Evolutionary conservation across 2,888 invertebrate genomes (phyloP).

Genomic region (Copidosoma aretas): DNA sequence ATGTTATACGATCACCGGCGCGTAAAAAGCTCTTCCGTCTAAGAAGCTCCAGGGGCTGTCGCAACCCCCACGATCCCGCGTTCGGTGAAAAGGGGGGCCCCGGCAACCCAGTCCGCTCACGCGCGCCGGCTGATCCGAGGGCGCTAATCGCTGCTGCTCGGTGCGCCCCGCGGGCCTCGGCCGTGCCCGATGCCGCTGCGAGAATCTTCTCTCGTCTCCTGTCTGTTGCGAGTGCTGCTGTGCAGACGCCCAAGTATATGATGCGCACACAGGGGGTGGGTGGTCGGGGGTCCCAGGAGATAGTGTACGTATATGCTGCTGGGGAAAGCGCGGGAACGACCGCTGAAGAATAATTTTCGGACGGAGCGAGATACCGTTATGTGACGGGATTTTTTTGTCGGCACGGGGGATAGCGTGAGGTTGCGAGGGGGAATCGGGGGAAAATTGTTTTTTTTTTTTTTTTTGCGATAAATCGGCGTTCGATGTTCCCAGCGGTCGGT

Average conservation of each 20-base stretch:
- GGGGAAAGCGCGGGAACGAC: too few relatives aligned
- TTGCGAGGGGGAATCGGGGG: too few relatives aligned
- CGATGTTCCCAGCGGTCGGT: too few relatives aligned
- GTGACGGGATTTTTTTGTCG: too few relatives aligned
- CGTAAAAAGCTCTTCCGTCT: not conserved
- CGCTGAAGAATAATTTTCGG: too few relatives aligned
- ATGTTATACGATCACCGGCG: too few relatives aligned
- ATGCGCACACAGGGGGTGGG: not conserved
- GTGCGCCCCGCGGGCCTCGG: not conserved
- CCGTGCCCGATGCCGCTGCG: not conserved
- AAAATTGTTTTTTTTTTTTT: too few relatives aligned
- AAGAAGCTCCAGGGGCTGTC: conserved; percentile 5
- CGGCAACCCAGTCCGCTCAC: conserved; percentile 38
- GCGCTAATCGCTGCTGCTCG: conserved; percentile 29
- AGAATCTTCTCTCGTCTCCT: not conserved
- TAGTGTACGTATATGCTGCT: too few relatives aligned
- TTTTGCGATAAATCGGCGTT: too few relatives aligned
- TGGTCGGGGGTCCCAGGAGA: too few relatives aligned
- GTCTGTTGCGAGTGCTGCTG: not conserved
- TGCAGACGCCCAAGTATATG: not conserved
- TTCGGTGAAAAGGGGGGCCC: conserved; percentile 30
- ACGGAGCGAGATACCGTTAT: too few relatives aligned
- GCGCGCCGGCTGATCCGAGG: conserved; percentile 34
- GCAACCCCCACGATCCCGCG: conserved; percentile 30
- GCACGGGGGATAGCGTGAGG: too few relatives aligned